Percentiles rank a stretch among this genome's conserved stretches.
Conservation (phyloP, 2,113 vertebrate genomes). For the Lepisosteus oculatus region DNA sequence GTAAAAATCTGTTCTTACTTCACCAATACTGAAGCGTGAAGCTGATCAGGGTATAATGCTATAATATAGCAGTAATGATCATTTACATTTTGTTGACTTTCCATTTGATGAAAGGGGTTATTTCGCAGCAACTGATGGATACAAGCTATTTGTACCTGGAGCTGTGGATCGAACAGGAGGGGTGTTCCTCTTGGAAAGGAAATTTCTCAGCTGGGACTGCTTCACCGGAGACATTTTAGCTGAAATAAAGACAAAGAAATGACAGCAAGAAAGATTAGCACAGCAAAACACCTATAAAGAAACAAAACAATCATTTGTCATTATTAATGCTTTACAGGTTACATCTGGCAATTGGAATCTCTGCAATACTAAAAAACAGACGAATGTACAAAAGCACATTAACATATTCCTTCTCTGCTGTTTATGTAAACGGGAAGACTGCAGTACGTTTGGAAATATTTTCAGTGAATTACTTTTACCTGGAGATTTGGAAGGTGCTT, state of each 20-base stretch:
- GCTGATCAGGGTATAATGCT: too few relatives aligned
- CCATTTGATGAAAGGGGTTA: too few relatives aligned
- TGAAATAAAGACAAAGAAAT: slow-evolving; percentile 36
- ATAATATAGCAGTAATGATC: too few relatives aligned
- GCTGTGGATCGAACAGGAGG: slow-evolving; percentile 89
- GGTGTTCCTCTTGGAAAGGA: slow-evolving; percentile 89
- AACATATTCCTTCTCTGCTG: too few relatives aligned
- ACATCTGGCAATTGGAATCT: too few relatives aligned
- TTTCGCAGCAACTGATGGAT: background rate
- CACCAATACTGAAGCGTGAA: background rate
- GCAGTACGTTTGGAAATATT: too few relatives aligned
- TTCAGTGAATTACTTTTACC: slow-evolving; percentile 55
- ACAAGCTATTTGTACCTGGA: slow-evolving; percentile 74
- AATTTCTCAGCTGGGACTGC: slow-evolving; percentile 87
- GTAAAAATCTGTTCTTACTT: too few relatives aligned
- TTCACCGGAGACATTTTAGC: slow-evolving; percentile 84
- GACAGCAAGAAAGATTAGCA: background rate
- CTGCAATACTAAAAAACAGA: too few relatives aligned
- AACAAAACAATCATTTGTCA: background rate
- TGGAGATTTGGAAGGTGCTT: slow-evolving; percentile 61
- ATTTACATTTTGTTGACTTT: too few relatives aligned
- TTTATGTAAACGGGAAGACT: too few relatives aligned
- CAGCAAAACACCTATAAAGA: background rate
- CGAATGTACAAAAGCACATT: too few relatives aligned
- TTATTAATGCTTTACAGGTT: background rate